Base-by-base conservation (phyloP, 2,888 invertebrate species). In the Cephus pulcher region DNA sequence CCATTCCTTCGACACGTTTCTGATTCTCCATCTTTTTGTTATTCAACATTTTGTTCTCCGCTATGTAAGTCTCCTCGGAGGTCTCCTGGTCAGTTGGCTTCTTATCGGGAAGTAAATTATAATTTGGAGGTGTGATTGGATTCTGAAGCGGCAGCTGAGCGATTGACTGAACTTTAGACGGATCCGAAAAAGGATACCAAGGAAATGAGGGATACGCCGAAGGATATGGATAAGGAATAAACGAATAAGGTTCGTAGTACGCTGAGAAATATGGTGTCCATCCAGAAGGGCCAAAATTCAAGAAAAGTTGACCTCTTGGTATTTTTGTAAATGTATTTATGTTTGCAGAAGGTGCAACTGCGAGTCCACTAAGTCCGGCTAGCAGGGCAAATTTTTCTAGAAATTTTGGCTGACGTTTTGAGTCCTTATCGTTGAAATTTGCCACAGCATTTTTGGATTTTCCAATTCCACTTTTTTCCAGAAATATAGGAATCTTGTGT, bases 351-450 rank as follows among this genome's bases (percentile, higher is more conserved):
- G 82, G 68, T 40, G 78, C 73, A 77, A 76, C 78, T 30, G 86
- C 78, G 34, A 86, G 81, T 74, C 83, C 82, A 12, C 84, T 87
- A 6, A 90, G 76, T 40, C 90, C 90, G 69, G 90, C 85, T 6
- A 90, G 70, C 23, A 91, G 82, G 3, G 90, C 87, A 30, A 91
- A 79, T 75, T 86, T 85, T 4, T 88, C 86, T 2, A 90, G 83
- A 73, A 89, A 84, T 82, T 87, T 86, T 0, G 86, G 83, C 6
- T 80, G 84, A 6, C 89, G 78, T 35, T 79, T 34, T 69, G 75
- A 35, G 1, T 69, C 76, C 74, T 34, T 74, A 56, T 56, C 56
- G 56, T 9, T 56, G 15, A 23, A 9, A 23, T 56, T 56, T 23
- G 23, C 4, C 6, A 30, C 30, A 4, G 30, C 23, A 56, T 23